Evolutionary conservation across 2,888 invertebrate genomes (phyloP), one percentile per base, ranked within the genome.

Genomic region (Euclidia mi): DNA sequence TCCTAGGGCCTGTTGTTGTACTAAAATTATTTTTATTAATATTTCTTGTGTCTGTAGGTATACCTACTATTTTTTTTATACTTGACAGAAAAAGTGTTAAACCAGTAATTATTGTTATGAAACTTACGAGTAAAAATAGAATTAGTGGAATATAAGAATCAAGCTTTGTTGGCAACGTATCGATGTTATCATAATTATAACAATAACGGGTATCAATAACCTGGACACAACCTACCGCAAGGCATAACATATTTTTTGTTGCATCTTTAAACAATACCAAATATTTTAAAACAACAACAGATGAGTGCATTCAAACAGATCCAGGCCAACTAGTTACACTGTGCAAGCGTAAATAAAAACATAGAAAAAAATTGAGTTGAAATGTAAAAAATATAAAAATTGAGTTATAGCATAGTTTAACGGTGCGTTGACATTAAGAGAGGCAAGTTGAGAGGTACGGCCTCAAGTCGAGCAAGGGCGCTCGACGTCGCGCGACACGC

Each of bases 381-480:
- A 65, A 72, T 65, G 57, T 53, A 71, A 74, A 79, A 76, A 79
- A 76, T 25, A 57, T 60, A 66, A 69, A 71, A 71, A 71, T 64
- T 64, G 46, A 67, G 61, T 65, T 72, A 46, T 66, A 58, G 47
- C 37, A 46, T 64, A 65, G 65, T 68, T n/a, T 69, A 76, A 65
- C 62, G 86, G 79, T 78, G 74, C 82, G 78, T 86, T 89, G 88
- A 88, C 88, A 87, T 88, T 90, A 87, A 84, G 60, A 79, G 66
- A 84, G 76, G 70, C 79, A 70, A 87, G 83, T 76, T 68, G 89
- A 89, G 87, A 87, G 90, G 87, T 53, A 75, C 75, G 87, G 80
- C 86, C 89, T 89, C 79, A 85, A 83, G 71, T 76, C 81, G 79
- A 71, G 78, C 90, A 90, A 90, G 90, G 89, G 88, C 89, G 80